These are phyloP conservation scores for Acleris emargana DNA, from an alignment of 2,888 invertebrate genomes.

Conservation along the genomic window DNA sequence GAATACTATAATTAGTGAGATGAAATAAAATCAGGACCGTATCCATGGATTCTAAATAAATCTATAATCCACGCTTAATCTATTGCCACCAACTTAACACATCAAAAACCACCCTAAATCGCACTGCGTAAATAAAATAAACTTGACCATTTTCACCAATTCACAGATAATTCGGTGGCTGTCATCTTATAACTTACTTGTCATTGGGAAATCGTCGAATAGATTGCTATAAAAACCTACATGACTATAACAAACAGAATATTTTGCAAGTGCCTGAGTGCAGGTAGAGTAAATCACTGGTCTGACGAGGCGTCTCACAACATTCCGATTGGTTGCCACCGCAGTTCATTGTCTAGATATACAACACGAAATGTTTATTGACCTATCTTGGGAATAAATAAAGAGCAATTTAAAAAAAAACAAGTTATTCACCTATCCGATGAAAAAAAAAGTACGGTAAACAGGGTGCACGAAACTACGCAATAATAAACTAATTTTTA, in stretches of 20 bases:
- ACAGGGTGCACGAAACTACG: too few relatives aligned
- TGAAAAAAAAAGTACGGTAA: too few relatives aligned
- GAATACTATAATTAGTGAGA: slow-evolving; percentile 25
- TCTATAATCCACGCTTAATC: background rate
- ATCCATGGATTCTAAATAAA: background rate
- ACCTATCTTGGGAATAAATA: slow-evolving; percentile 1
- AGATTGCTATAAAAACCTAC: slow-evolving; percentile 30
- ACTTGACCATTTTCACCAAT: too few relatives aligned
- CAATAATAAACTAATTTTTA: too few relatives aligned
- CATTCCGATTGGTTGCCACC: slow-evolving; percentile 20
- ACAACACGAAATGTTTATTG: slow-evolving; percentile 29
- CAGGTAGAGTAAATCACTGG: slow-evolving; percentile 24
- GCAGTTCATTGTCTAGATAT: slow-evolving; percentile 9
- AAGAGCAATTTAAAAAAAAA: background rate
- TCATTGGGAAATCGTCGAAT: slow-evolving; percentile 8
- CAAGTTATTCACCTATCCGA: too few relatives aligned
- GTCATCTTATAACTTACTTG: background rate
- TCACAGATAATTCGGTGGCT: background rate
- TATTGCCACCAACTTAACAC: background rate
- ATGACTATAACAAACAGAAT: slow-evolving; percentile 69
- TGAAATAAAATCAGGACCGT: slow-evolving; percentile 5
- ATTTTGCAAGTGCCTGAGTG: slow-evolving; percentile 66
- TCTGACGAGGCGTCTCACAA: slow-evolving; percentile 17
- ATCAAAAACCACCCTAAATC: too few relatives aligned
- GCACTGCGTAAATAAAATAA: too few relatives aligned